Base-by-base conservation (phyloP, 2,113 vertebrate species). In the Tachycineta bicolor region DNA sequence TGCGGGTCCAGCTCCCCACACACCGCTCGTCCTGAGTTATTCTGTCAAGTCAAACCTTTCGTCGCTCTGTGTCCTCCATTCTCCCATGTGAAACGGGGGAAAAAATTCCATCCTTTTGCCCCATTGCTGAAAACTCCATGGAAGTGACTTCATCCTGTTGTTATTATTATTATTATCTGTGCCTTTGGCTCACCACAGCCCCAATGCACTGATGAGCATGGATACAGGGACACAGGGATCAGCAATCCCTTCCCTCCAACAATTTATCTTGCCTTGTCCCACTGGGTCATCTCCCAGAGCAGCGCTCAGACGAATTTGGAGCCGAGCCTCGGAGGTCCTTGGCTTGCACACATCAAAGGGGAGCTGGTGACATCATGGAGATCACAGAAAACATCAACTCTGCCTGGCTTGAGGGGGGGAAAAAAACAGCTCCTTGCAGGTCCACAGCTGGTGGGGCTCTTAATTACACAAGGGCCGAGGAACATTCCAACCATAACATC, bases 401-500 rank as follows among this genome's bases (percentile, higher is more conserved):
- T 82, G 81, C 26, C 93, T 69, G 86, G 39, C 74, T 58, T 8
- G 14, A 5, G 14, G 5, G 18, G 34, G 28, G 18, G 1, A 1
- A 8, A 63, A 63, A 82, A 78, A 5, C 41, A 94, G 37, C 82
- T 95, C 58, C 84, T 94, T 3, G 7, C 52, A 16, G 83, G 58
- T 52, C 67, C 87, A 63, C 94, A 97, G 94, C 95, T 93, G 94
- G 67, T 83, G 94, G 63, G 90, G 73, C 82, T 91, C 84, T 77
- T 52, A 85, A 73, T 90, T 33, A 67, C 91, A 91, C 87, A 50
- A 65, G 84, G 41, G 91, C 93, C 3, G 0, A 95, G 90, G 89
- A 74, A 80, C 94, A 96, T 97, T 96, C 95, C 96, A 94, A 91
- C 85, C 95, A 95, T 91, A 96, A 96, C 96, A 95, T 96, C 95